phyloP scores from a whole-genome alignment of 2,888 invertebrate genomes.

The Calameuta idolon region DNA sequence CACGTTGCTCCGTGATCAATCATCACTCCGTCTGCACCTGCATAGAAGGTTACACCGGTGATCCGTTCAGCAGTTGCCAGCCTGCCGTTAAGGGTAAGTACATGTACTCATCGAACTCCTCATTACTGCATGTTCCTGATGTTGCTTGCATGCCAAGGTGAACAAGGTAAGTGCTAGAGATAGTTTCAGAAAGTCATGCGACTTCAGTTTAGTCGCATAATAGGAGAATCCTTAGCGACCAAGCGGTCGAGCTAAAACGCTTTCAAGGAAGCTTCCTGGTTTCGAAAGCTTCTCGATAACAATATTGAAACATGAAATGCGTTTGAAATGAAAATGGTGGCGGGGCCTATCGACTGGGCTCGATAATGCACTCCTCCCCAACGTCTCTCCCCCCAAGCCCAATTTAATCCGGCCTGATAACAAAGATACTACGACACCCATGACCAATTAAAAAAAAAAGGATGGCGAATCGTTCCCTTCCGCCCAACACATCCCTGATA shows the following conservation, averaged over 20 bases:
- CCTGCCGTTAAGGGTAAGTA: constrained; percentile 56
- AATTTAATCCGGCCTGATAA: background rate
- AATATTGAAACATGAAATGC: background rate
- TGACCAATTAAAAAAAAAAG: background rate
- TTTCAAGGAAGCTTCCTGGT: background rate
- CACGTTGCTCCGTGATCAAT: constrained; percentile 71
- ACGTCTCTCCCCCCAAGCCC: background rate
- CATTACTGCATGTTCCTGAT: constrained; percentile 7
- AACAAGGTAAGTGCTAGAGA: constrained; percentile 48
- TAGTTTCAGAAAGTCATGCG: background rate
- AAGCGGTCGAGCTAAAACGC: background rate
- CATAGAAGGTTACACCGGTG: constrained; percentile 67
- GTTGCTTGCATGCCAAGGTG: constrained; percentile 32
- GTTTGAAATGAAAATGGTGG: constrained; percentile 33
- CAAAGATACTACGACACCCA: background rate
- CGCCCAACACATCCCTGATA: background rate
- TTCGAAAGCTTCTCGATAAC: background rate
- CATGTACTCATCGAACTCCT: background rate
- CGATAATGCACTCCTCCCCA: constrained; percentile 10
- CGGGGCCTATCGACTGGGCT: constrained; percentile 38
- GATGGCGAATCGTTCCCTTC: background rate
- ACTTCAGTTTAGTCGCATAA: background rate
- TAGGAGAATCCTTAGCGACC: background rate
- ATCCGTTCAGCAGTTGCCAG: constrained; percentile 70
- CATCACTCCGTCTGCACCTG: constrained; percentile 74